Percentiles rank a stretch among this genome's conserved stretches.
These are phyloP conservation scores for Thermophis baileyi DNA, from an alignment of 2,113 vertebrate species.

Conservation along the genomic window DNA sequence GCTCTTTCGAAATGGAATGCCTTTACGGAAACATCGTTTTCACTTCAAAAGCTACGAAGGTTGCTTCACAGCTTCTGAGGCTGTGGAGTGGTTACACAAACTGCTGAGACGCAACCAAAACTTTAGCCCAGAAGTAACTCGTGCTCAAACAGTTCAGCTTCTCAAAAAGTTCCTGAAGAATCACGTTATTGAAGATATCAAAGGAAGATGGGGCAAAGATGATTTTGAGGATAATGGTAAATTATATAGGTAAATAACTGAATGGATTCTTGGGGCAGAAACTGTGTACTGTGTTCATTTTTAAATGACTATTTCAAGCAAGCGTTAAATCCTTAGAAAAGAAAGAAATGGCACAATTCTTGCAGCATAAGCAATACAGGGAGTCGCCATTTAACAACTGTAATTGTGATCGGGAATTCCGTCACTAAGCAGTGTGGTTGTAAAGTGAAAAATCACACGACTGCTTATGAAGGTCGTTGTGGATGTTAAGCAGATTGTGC, in stretches of 20 bases:
- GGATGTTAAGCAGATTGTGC: not conserved
- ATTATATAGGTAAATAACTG: constrained; percentile 76
- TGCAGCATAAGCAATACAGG: not conserved
- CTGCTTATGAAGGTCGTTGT: not conserved
- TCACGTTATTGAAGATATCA: constrained; percentile 85
- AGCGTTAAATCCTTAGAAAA: not conserved
- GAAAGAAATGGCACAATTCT: not conserved
- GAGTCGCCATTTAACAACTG: not conserved
- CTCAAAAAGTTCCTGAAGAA: constrained; percentile 85
- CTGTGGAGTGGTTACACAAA: constrained; percentile 76
- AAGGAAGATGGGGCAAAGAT: constrained; percentile 83
- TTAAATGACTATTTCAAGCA: not conserved
- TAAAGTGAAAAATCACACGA: not conserved
- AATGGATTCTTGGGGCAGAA: not conserved
- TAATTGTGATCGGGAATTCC: not conserved
- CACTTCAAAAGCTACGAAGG: constrained; percentile 79
- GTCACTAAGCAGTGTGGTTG: not conserved
- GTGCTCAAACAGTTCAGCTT: constrained; percentile 78
- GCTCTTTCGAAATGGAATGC: constrained; percentile 80
- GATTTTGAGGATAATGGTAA: constrained; percentile 80
- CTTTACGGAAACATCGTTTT: constrained; percentile 76
- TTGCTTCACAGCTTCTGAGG: constrained; percentile 81
- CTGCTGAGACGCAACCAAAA: constrained; percentile 77
- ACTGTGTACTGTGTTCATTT: not conserved
- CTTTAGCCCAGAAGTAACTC: constrained; percentile 84